Evolutionary conservation across 2,888 invertebrate species (phyloP).

Genomic region (Colletes collaris): DNA sequence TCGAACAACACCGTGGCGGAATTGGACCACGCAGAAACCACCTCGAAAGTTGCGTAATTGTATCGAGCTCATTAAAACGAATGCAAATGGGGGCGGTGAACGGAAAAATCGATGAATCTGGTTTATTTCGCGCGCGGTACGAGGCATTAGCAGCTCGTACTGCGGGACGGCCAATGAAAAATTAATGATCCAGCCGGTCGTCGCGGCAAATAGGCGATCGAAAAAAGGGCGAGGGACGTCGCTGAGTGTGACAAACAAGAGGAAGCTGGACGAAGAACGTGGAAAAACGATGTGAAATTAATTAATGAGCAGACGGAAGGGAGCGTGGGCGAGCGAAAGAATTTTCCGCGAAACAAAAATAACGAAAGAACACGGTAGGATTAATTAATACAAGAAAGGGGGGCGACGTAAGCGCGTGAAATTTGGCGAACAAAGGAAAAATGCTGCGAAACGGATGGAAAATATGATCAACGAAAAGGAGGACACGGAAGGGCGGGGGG

Average conservation of each 20-base stretch:
- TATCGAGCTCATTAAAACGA: slow-evolving; percentile 53
- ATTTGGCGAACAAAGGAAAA: neutral
- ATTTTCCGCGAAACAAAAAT: neutral
- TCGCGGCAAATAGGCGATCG: slow-evolving; percentile 25
- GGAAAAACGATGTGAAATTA: neutral
- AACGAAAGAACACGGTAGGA: neutral
- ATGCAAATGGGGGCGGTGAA: slow-evolving; percentile 8
- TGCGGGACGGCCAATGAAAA: slow-evolving; percentile 65
- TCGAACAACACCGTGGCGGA: neutral
- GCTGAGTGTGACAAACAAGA: slow-evolving; percentile 6
- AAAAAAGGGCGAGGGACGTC: slow-evolving; percentile 4
- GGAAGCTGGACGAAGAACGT: neutral
- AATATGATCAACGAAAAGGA: slow-evolving; percentile 4
- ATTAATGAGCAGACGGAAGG: slow-evolving; percentile 1
- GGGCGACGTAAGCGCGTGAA: neutral
- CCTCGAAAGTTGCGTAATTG: slow-evolving; percentile 40
- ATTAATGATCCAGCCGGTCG: slow-evolving; percentile 65
- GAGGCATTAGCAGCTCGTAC: slow-evolving; percentile 35
- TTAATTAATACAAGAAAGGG: slow-evolving; percentile 5
- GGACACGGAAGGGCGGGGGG: neutral
- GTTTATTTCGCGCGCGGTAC: slow-evolving; percentile 35
- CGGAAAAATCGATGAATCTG: slow-evolving; percentile 43
- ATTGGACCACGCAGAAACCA: neutral
- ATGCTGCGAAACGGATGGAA: neutral
- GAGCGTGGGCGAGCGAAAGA: neutral